A percentile compares a stretch with the other conserved stretches of the same genome.
phyloP scores from a whole-genome alignment of 2,888 invertebrate species.

The Protonemura montana region DNA sequence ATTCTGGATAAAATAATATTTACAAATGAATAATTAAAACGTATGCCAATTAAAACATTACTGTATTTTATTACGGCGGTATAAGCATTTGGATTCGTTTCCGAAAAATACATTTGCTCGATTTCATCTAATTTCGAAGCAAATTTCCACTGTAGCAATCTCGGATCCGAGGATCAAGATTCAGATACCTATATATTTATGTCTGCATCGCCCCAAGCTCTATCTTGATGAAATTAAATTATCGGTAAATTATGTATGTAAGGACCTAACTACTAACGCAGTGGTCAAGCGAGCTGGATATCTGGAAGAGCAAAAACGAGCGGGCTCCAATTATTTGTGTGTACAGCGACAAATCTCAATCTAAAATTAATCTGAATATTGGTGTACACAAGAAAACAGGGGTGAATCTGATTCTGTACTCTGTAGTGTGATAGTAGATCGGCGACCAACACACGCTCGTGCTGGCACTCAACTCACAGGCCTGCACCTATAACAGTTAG shows the following conservation, averaged over 20 bases:
- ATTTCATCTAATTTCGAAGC: not conserved
- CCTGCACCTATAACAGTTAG: not conserved
- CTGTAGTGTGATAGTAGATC: no score
- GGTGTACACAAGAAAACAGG: not conserved
- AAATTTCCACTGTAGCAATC: not conserved
- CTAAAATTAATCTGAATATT: conserved; percentile 46
- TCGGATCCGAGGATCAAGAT: not conserved
- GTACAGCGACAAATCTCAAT: conserved; percentile 47
- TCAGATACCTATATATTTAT: not conserved
- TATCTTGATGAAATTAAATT: conserved; percentile 40
- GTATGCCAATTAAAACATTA: no score
- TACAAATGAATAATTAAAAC: not conserved
- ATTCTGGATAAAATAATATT: not conserved
- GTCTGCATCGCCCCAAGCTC: not conserved
- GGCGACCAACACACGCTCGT: no score
- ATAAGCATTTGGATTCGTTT: not conserved
- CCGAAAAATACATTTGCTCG: not conserved
- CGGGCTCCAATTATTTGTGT: conserved; percentile 38
- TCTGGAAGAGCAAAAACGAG: conserved; percentile 26
- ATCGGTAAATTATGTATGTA: conserved; percentile 36
- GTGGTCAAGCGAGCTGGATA: conserved; percentile 36
- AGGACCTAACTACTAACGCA: conserved; percentile 19
- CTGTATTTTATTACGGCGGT: not conserved
- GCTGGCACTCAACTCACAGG: no score
- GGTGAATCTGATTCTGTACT: not conserved